phyloP scores from a whole-genome alignment of 2,113 vertebrate species.

The Ondatra zibethicus region DNA sequence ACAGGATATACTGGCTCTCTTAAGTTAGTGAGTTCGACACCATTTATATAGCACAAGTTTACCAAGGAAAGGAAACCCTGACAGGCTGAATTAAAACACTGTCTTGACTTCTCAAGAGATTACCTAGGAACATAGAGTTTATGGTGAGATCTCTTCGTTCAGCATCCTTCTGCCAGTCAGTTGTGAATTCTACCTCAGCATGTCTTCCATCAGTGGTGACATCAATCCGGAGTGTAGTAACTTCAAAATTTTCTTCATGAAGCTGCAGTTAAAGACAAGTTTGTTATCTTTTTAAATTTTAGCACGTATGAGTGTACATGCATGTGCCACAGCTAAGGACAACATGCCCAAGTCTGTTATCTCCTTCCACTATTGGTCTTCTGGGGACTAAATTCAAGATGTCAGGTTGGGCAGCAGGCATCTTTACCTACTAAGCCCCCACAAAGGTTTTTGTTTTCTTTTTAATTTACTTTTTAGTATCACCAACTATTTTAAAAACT shows the following conservation, averaged over 20 bases:
- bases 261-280: constrained; percentile 85
- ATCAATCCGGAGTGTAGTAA: constrained; percentile 95
- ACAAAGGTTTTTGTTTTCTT: background rate
- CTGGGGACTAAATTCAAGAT: background rate
- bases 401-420: background rate
- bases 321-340: background rate
- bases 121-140: constrained; percentile 99
- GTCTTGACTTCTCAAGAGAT: background rate
- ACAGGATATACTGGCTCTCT: background rate
- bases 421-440: background rate
- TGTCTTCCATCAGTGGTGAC: constrained; percentile 93
- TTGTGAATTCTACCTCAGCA: constrained; percentile 96
- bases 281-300: background rate
- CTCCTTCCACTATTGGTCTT: background rate
- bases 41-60: background rate
- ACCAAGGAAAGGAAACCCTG: background rate
- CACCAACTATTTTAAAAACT: background rate
- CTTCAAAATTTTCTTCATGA: constrained; percentile 96
- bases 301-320: background rate
- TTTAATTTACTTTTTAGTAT: background rate
- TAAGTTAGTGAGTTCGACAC: background rate
- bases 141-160: constrained; percentile 97
- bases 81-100: background rate
- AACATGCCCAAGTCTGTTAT: too few relatives aligned
- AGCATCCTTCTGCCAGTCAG: constrained; percentile 96